These are phyloP conservation scores for Xiphophorus maculatus DNA, from an alignment of 2,113 vertebrate genomes.

Conservation along the genomic window DNA sequence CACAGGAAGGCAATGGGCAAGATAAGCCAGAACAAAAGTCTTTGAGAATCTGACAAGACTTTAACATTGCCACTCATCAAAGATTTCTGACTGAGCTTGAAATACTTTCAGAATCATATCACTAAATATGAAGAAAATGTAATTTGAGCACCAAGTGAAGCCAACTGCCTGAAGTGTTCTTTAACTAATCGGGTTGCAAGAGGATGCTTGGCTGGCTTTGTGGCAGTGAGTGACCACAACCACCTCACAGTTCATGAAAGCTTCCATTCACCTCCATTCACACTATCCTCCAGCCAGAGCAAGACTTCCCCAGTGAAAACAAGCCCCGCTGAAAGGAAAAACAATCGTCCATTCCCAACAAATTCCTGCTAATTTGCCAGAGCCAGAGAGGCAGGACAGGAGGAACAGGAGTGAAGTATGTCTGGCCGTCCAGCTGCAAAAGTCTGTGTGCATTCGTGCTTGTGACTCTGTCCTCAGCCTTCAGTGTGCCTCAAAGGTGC, in stretches of 20 bases:
- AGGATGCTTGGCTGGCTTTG: conserved; percentile 69
- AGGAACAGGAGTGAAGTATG: conserved; percentile 55
- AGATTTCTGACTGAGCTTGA: no score
- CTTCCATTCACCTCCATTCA: conserved; percentile 72
- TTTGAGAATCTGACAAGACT: no score
- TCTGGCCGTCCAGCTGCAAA: conserved; percentile 48
- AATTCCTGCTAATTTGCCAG: conserved; percentile 74
- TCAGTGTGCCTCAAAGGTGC: conserved; percentile 34
- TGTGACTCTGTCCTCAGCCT: conserved; percentile 44
- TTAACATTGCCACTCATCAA: no score
- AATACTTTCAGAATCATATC: no score
- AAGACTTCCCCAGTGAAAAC: conserved; percentile 70
- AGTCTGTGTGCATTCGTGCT: conserved; percentile 15
- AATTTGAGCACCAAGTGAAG: not conserved
- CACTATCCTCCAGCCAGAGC: conserved; percentile 66
- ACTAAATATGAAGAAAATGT: no score
- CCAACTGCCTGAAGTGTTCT: conserved; percentile 3
- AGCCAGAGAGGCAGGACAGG: conserved; percentile 23
- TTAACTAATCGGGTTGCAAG: conserved; percentile 41
- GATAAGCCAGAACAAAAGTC: no score
- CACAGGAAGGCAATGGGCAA: no score
- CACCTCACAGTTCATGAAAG: conserved; percentile 72
- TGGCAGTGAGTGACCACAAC: conserved; percentile 60
- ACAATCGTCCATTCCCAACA: conserved; percentile 68
- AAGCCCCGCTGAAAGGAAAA: conserved; percentile 76